Evolutionary conservation across 2,888 invertebrate species (phyloP).

Genomic region (Acanthopleura granulata): DNA sequence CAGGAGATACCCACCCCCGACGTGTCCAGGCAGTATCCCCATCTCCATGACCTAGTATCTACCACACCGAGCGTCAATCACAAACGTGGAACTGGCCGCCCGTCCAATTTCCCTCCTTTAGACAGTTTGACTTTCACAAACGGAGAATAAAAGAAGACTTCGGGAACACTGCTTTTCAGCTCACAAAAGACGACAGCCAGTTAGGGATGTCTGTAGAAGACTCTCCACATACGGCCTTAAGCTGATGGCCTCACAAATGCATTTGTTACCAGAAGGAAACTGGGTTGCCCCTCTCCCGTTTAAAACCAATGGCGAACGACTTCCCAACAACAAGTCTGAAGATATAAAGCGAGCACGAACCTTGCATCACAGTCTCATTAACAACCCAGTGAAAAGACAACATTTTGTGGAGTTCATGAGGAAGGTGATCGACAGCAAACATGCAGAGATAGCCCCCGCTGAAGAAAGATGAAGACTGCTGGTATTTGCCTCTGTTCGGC

Average conservation of each 20-base stretch:
- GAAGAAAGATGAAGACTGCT: conserved; percentile 12
- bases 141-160: not conserved
- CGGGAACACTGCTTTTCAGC: conserved; percentile 20
- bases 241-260: conserved; percentile 25
- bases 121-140: conserved; percentile 20
- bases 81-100: no score
- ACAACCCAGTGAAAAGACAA: conserved; percentile 24
- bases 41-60: no score
- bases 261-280: conserved; percentile 24
- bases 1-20: no score
- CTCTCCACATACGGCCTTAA: conserved; percentile 25
- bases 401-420: conserved; percentile 28
- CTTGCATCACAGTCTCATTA: conserved; percentile 28
- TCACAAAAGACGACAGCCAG: conserved; percentile 29
- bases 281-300: conserved; percentile 40
- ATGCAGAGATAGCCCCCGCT: conserved; percentile 23
- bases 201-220: conserved; percentile 33
- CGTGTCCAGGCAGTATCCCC: no score
- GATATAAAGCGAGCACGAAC: conserved; percentile 28
- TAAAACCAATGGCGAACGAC: conserved; percentile 14
- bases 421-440: not conserved
- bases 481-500: conserved; percentile 25
- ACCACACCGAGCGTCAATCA: no score
- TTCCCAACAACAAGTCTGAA: conserved; percentile 28
- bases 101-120: conserved; percentile 21